Base-by-base conservation (phyloP, 2,113 vertebrate species). In the Fulica atra region DNA sequence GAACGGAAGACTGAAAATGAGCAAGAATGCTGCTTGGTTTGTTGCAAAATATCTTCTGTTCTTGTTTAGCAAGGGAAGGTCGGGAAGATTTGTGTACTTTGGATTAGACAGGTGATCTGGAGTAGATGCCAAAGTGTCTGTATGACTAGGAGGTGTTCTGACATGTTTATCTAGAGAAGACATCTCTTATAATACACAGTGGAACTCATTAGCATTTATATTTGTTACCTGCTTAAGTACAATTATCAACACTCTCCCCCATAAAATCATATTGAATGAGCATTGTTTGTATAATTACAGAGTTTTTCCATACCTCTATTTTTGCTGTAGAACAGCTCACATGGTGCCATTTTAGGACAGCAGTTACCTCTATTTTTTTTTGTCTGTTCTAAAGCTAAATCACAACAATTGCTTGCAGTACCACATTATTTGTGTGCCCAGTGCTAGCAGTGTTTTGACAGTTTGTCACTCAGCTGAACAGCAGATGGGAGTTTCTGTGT, bases 101-200 rank as follows among this genome's bases (percentile, higher is more conserved):
- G 94, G 94, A 96, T 94, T 92, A 96, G 88, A 89, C 68, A 65
- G 82, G 83, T 94, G 91, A 96, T 93, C 95, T 50, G 50, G 72
- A 81, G 78, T 81, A 74, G 86, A 92, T 96, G 96, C 95, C 97
- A 97, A 91, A 89, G 91, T 86, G 73, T 97, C 89, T 92, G 88
- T 88, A 53, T 74, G 89, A 92, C 86, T 83, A 66, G 85, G 92
- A 96, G 97, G 51, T 96, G 96, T 96, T 97, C 88, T 93, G 95
- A 96, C 96, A 94, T 60, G 96, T 94, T 96, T 97, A 97, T 97
- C 96, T 92, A 44, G 83, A 84, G 92, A 97, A 95, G 97, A 97
- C 97, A 97, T 97, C 97, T 97, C 93, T 86, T 82, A 88, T 95
- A 95, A 91, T 96, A 95, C 51, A 91, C 81, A 92, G 74, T 93